A percentile compares a stretch with the other conserved stretches of the same genome.
Conservation (phyloP, 2,888 invertebrate genomes). For the Cosmopolites sordidus region DNA sequence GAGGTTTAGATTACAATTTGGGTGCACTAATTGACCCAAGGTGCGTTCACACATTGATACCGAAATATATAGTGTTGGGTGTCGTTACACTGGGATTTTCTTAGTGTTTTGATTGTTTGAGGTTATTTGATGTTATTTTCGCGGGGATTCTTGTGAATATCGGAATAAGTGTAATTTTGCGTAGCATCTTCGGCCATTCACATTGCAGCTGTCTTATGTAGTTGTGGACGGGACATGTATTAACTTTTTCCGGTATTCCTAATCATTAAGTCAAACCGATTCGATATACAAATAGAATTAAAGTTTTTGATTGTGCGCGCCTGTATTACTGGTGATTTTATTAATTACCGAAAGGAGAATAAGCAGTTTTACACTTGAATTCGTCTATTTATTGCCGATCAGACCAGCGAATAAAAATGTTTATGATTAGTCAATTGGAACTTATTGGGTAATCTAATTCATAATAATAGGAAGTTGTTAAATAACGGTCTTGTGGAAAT, state of each 20-base stretch:
- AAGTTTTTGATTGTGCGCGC: neutral
- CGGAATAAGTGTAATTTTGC: conserved; percentile 12
- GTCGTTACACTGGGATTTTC: conserved; percentile 40
- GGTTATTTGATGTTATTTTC: conserved; percentile 16
- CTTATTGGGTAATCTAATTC: conserved; percentile 16
- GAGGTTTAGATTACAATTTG: conserved; percentile 53
- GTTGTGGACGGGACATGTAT: conserved; percentile 1
- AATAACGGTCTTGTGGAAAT: conserved; percentile 44
- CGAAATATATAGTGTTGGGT: conserved; percentile 46
- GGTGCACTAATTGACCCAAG: conserved; percentile 53
- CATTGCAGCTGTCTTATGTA: conserved; percentile 17
- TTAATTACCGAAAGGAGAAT: neutral
- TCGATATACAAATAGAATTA: neutral
- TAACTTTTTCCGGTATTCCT: conserved; percentile 21
- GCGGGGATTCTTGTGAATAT: conserved; percentile 11
- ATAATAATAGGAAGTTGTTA: conserved; percentile 10
- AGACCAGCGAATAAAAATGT: conserved; percentile 8
- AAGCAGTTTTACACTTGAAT: conserved; percentile 1
- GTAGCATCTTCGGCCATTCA: conserved; percentile 35
- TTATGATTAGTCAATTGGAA: conserved; percentile 15
- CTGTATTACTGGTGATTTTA: neutral
- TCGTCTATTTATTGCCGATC: neutral
- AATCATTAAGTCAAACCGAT: neutral
- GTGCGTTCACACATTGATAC: conserved; percentile 44
- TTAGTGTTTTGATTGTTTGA: conserved; percentile 15